Percentiles rank a stretch among this genome's conserved stretches.
Conservation (phyloP, 2,797 vertebrate species). For the Uromys caudimaculatus region DNA sequence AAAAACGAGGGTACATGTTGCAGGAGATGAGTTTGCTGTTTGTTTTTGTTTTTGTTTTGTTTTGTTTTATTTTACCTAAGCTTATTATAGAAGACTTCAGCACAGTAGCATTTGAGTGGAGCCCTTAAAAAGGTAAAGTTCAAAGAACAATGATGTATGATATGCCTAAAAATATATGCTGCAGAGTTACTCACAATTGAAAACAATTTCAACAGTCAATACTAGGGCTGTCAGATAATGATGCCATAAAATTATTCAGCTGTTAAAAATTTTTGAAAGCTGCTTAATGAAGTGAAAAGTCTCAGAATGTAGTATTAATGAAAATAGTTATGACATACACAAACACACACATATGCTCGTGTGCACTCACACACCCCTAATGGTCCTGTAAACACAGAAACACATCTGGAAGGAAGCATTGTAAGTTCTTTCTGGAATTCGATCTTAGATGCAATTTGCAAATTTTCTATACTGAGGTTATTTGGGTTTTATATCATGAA, state of each 20-base stretch:
- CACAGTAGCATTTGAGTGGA: not conserved
- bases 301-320: conserved; percentile 3
- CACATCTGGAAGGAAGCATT: conserved; percentile 17
- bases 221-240: conserved; percentile 23
- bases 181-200: not conserved
- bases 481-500: conserved; percentile 36
- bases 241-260: conserved; percentile 17
- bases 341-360: not conserved
- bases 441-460: not conserved
- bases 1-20: not conserved
- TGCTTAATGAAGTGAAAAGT: not conserved
- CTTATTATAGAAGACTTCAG: not conserved
- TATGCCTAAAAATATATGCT: not conserved
- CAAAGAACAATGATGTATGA: conserved; percentile 50
- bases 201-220: conserved; percentile 49
- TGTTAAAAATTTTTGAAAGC: conserved; percentile 55
- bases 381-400: not conserved
- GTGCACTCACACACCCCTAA: too few relatives aligned
- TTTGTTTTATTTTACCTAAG: not conserved
- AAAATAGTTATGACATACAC: conserved; percentile 14
- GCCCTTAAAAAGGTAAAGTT: not conserved
- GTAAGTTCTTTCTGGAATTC: not conserved
- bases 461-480: not conserved
- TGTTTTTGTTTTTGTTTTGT: not conserved
- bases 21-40: not conserved